Base-by-base conservation (phyloP, 2,113 vertebrate species). In the Labeo catla region DNA sequence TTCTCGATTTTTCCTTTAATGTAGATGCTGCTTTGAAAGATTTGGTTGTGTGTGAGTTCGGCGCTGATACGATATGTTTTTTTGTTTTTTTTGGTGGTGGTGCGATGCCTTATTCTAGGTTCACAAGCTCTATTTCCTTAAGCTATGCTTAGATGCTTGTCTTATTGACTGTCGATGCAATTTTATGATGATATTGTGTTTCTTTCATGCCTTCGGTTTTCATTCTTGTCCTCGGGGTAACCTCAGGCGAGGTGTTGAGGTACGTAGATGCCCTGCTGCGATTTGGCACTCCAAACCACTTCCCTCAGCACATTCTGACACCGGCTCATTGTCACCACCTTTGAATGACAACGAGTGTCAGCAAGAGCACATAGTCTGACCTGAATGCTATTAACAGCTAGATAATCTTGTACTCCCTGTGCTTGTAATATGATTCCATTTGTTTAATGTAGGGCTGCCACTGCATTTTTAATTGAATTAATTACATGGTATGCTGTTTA, bases 321-420 rank as follows among this genome's bases (percentile, higher is more conserved):
- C 77, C 15, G 59, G 78, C 76, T 82, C 88, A 84, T 90, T 92
- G 91, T 92, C 92, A 92, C 91, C 91, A 91, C 91, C 72, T 91
- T 88, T 93, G 89, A 93, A 87, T 89, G 92, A 91, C 89, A 88
- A 90, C 90, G 90, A 89, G 89, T 91, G 91, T 90, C 83, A 72
- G 86, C 86, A 83, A 61, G 34, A 43, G 19, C 86, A 63, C 86
- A 39, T 57, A 8, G 43, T 81, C 84, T 63, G 87, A 93, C 91
- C 92, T 91, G 87, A 81, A 84, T 89, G 91, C 83, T 89, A 87
- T 91, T 92, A 93, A 90, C 86, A 88, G 78, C 89, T 50, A 85
- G 91, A 89, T 93, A 88, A 91, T 88, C 91, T 92, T 88, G 88
- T 90, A 21, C 47, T 50, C 23, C 45, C 86, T 70, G 83, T 87